These are phyloP conservation scores for Coptodon rendalli DNA, from an alignment of 2,113 vertebrate genomes.

Conservation along the genomic window DNA sequence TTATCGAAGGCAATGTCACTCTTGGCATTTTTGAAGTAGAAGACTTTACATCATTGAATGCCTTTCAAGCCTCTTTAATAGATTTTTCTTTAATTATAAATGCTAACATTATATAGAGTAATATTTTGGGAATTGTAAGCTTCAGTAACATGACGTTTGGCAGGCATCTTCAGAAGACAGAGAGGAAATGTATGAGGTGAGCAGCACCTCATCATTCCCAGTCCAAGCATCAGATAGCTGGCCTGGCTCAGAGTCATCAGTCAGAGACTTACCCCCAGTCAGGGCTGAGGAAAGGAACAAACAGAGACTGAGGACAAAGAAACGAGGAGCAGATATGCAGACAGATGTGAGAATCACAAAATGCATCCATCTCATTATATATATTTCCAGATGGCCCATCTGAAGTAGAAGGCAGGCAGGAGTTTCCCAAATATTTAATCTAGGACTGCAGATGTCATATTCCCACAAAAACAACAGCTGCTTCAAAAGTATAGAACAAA, in stretches of 20 bases:
- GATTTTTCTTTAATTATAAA: not conserved
- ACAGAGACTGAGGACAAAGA: not conserved
- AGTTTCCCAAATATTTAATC: not conserved
- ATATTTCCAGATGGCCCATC: not conserved
- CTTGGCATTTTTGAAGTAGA: not conserved
- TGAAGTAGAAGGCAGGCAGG: not conserved
- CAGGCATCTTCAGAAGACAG: not conserved
- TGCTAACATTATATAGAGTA: not conserved
- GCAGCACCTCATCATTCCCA: constrained; percentile 6
- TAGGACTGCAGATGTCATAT: not conserved
- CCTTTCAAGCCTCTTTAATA: not conserved
- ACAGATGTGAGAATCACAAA: constrained; percentile 17
- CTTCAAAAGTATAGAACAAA: not conserved
- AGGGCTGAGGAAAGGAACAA: constrained; percentile 1
- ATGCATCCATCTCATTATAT: not conserved
- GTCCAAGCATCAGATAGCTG: not conserved
- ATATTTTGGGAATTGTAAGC: not conserved
- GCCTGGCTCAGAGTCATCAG: not conserved
- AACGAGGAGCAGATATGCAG: not conserved
- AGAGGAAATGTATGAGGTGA: constrained; percentile 10
- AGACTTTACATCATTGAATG: not conserved
- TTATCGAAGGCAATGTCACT: not conserved
- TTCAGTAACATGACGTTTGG: not conserved
- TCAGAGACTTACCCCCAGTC: not conserved
- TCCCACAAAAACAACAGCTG: not conserved